A percentile compares a stretch with the other conserved stretches of the same genome.
Conservation (phyloP, 2,797 vertebrate species). For the Catamblyrhynchus diadema region DNA sequence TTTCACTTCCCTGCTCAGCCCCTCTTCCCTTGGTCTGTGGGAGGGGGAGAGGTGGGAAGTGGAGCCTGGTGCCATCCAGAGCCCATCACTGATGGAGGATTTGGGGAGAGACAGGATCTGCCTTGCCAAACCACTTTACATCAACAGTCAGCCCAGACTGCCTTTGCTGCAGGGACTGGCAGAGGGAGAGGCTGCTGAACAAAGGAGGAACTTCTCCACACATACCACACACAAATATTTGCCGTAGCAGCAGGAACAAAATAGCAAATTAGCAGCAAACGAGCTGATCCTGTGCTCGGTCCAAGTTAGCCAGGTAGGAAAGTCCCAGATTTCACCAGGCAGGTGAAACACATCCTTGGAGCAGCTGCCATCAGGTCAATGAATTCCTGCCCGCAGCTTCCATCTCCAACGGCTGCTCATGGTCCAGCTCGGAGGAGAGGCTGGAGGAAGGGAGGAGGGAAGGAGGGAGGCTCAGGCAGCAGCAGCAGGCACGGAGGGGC, state of each 20-base stretch:
- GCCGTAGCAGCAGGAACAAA: conserved; percentile 47
- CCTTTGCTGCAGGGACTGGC: conserved; percentile 56
- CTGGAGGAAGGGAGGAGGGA: not conserved
- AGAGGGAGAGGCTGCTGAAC: conserved; percentile 40
- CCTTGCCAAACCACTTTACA: conserved; percentile 47
- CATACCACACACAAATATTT: conserved; percentile 62
- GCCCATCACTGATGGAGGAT: not conserved
- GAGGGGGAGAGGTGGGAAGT: not conserved
- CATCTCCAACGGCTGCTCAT: conserved; percentile 11
- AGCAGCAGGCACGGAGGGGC: conserved; percentile 35
- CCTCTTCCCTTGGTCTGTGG: not conserved
- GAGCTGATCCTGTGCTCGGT: not conserved
- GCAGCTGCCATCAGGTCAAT: not conserved
- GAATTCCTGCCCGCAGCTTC: conserved; percentile 14
- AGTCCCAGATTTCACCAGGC: conserved; percentile 1
- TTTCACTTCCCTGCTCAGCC: not conserved
- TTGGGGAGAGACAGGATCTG: not conserved
- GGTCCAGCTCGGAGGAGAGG: not conserved
- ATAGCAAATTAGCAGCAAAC: conserved; percentile 50
- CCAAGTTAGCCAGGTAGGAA: conserved; percentile 13
- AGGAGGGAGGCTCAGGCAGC: not conserved
- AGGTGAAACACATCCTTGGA: conserved; percentile 13
- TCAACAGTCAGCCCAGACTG: conserved; percentile 7
- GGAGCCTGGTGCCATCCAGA: not conserved
- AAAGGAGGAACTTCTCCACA: conserved; percentile 46